Base-by-base conservation (phyloP, 2,888 invertebrate species). In the Melangyna quadrimaculata region DNA sequence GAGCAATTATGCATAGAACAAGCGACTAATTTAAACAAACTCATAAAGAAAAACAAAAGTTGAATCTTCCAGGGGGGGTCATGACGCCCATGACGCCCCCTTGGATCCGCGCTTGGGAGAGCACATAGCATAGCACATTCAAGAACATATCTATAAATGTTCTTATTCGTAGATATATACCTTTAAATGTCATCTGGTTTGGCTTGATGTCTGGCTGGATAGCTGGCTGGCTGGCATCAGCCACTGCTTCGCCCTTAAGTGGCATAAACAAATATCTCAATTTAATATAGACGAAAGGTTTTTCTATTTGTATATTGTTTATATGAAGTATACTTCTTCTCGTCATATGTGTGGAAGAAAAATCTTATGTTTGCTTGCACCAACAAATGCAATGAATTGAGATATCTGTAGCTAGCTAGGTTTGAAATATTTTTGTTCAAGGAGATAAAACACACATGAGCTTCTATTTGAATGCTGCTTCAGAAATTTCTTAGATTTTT, bases 181-280 rank as follows among this genome's bases (percentile, higher is more conserved):
- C 2, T 37, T 19, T 22, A 5, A 9, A 19, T 37, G 17, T 43
- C 43, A 63, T 63, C 10, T 63, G 63, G 43, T 45, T n/a, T 29
- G 59, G 9, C 22, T 48, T 12, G 48, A 32, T 57, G 27, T 53
- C 27, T 37, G 10, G 2, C 7, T 51, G 29, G 32, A 22, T 51
- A 6, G 9, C 27, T 37, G 10, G 2, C 7, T 51, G 29, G 32
- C 48, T 51, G 10, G 9, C n/a, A n/a, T n/a, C 40, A 43, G 24
- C 40, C 37, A 59, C 22, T 22, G 48, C 14, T 45, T 27, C 9
- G 19, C 19, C 29, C 63, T 29, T 45, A 63, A 63, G 43, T 45
- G 29, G 63, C 29, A 43, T 45, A 63, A 43, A 45, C 63, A 63
- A 63, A 63, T 63, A 17, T 43, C 63, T 63, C 63, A 43, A 43